Conservation (phyloP, 1,140 invertebrate species). For the Drosophila orena region DNA sequence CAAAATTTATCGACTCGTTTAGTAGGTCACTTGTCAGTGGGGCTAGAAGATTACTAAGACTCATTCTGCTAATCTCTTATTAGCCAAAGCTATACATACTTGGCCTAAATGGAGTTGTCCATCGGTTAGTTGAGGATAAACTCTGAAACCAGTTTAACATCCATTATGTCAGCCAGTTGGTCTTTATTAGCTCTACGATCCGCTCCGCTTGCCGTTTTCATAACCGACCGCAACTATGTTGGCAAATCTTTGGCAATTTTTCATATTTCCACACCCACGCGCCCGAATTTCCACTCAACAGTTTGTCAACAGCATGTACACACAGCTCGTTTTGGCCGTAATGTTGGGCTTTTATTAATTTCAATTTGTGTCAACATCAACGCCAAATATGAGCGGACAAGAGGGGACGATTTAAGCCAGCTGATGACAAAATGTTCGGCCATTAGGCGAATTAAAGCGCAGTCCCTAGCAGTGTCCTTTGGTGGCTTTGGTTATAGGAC, state of each 20-base stretch:
- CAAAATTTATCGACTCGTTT: slow-evolving; percentile 60
- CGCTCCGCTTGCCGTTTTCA: slow-evolving; percentile 15
- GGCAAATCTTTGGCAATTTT: slow-evolving; percentile 67
- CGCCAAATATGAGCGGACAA: slow-evolving; percentile 56
- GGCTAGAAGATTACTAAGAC: slow-evolving; percentile 2
- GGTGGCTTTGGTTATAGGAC: slow-evolving; percentile 42
- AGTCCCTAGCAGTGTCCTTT: slow-evolving; percentile 37
- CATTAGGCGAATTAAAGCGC: slow-evolving; percentile 77
- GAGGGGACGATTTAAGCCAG: slow-evolving; percentile 70
- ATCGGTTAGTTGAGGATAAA: not conserved
- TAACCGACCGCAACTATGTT: slow-evolving; percentile 69
- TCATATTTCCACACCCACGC: slow-evolving; percentile 44
- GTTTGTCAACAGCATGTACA: slow-evolving; percentile 58
- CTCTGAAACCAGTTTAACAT: slow-evolving; percentile 29
- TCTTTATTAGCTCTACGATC: slow-evolving; percentile 21
- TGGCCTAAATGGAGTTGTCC: slow-evolving; percentile 1
- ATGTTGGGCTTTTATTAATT: slow-evolving; percentile 69
- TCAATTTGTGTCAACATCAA: slow-evolving; percentile 82
- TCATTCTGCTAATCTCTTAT: slow-evolving; percentile 31
- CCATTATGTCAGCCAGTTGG: slow-evolving; percentile 39
- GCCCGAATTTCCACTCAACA: slow-evolving; percentile 69
- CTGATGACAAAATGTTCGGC: slow-evolving; percentile 78
- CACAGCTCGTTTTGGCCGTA: slow-evolving; percentile 19
- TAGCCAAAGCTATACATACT: slow-evolving; percentile 8
- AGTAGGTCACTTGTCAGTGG: slow-evolving; percentile 45